Conservation (phyloP, 2,797 vertebrate genomes). For the Pteronotus mesoamericanus region DNA sequence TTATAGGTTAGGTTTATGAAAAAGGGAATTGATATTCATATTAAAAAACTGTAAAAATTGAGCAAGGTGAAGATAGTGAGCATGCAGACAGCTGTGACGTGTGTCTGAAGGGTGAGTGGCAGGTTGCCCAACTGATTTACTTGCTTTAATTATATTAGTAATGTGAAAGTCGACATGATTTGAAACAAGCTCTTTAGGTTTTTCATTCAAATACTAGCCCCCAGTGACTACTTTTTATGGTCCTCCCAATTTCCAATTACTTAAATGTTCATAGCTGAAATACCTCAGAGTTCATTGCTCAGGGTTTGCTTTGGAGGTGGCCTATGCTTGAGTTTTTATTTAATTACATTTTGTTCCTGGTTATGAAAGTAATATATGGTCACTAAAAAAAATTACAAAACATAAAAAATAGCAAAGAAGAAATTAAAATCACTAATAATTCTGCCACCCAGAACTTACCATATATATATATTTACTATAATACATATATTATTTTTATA, state of each 20-base stretch:
- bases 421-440: constrained; percentile 55
- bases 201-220: constrained; percentile 74
- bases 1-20: constrained; percentile 83
- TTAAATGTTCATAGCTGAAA: constrained; percentile 70
- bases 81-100: constrained; percentile 78
- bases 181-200: constrained; percentile 76
- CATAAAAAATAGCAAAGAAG: constrained; percentile 25
- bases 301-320: constrained; percentile 67
- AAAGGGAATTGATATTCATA: constrained; percentile 82
- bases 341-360: constrained; percentile 58
- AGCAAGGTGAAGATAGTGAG: constrained; percentile 75
- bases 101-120: constrained; percentile 80
- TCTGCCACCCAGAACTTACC: not conserved
- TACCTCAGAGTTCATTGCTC: constrained; percentile 64
- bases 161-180: constrained; percentile 78
- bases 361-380: constrained; percentile 58
- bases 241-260: constrained; percentile 67
- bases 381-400: constrained; percentile 14
- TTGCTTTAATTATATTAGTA: constrained; percentile 77
- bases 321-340: constrained; percentile 60
- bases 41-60: constrained; percentile 80
- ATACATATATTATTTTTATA: not conserved
- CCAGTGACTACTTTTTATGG: constrained; percentile 62
- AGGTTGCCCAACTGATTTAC: constrained; percentile 77
- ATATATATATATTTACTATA: not conserved